Conservation (phyloP, 2,888 invertebrate species). For the Marronus borbonicus region DNA sequence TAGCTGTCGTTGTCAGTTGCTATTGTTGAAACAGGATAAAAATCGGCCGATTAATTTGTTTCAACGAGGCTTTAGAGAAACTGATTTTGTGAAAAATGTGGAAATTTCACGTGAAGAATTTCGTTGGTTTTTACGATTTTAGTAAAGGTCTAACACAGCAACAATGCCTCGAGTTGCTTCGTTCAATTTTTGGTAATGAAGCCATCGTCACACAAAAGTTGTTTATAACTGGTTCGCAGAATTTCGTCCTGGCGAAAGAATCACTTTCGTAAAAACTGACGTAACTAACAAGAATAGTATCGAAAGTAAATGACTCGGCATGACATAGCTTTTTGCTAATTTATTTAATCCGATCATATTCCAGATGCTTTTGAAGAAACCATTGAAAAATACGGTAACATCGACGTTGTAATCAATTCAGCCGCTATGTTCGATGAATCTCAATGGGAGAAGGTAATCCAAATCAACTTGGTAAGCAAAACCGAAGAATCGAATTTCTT, state of each 20-base stretch:
- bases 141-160: no score
- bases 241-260: not conserved
- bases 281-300: conserved; percentile 49
- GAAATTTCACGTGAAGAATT: no score
- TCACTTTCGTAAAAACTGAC: conserved; percentile 45
- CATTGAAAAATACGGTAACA: not conserved
- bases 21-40: no score
- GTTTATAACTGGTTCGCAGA: no score
- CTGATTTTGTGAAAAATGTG: no score
- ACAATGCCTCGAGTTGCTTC: no score
- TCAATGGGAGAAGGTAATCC: conserved; percentile 23
- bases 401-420: conserved; percentile 16
- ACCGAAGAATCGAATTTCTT: not conserved
- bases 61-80: no score
- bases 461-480: conserved; percentile 23
- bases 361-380: conserved; percentile 31
- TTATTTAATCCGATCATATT: not conserved
- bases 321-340: not conserved
- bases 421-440: conserved; percentile 15
- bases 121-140: no score
- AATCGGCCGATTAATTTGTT: no score
- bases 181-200: no score
- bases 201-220: no score
- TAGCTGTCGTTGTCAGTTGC: no score
- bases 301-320: conserved; percentile 38